Percentiles rank a stretch among this genome's conserved stretches.
Evolutionary conservation across 2,113 vertebrate genomes (phyloP).

Genomic region (Psophia crepitans): DNA sequence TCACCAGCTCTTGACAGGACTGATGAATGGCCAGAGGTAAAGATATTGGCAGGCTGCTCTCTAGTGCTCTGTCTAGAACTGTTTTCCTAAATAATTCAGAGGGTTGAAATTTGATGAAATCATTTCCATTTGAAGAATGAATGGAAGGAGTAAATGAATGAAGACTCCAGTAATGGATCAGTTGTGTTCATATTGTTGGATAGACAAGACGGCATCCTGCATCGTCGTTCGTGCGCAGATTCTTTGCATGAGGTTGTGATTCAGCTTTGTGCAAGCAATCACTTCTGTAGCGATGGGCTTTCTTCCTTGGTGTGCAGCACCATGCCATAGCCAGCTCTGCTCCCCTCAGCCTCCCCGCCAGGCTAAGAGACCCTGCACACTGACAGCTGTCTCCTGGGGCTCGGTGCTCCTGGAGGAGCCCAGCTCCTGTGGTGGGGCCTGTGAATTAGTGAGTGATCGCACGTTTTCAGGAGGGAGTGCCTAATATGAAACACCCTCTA

Average conservation of each 20-base stretch:
- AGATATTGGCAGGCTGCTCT: slow-evolving; percentile 59
- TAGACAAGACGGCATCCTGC: not conserved
- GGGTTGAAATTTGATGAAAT: slow-evolving; percentile 58
- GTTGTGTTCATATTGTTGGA: not conserved
- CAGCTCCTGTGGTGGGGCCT: not conserved
- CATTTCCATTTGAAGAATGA: slow-evolving; percentile 57
- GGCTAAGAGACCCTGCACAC: accelerated
- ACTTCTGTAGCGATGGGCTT: not conserved
- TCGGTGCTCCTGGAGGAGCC: not conserved
- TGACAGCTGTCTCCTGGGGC: not conserved
- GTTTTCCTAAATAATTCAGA: slow-evolving; percentile 68
- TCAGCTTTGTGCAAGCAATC: not conserved
- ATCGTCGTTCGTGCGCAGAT: not conserved
- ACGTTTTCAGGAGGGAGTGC: not conserved
- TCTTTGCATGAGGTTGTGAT: not conserved
- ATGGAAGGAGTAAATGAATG: slow-evolving; percentile 29
- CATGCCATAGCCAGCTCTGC: not conserved
- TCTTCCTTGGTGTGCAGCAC: not conserved
- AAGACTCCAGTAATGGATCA: not conserved
- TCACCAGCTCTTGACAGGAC: slow-evolving; percentile 9
- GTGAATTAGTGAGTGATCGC: accelerated
- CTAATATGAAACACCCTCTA: not conserved
- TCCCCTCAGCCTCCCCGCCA: not conserved
- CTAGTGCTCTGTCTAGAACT: slow-evolving; percentile 40
- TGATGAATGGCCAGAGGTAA: slow-evolving; percentile 61